phyloP scores from a whole-genome alignment of 2,113 vertebrate genomes.

The Pterocles gutturalis region DNA sequence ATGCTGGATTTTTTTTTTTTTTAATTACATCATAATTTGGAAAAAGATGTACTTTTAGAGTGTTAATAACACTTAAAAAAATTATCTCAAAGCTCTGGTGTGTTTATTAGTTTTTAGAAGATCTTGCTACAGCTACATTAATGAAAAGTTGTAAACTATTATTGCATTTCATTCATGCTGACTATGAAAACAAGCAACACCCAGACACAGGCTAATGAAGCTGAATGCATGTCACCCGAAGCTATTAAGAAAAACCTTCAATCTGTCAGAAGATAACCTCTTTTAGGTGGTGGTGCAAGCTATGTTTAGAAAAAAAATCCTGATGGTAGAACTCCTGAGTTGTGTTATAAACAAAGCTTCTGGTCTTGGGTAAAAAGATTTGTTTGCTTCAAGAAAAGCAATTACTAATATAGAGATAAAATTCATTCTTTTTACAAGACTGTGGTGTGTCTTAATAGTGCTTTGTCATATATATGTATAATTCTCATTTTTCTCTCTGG shows the following conservation, averaged over 20 bases:
- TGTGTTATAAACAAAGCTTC: background rate
- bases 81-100: background rate
- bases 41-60: background rate
- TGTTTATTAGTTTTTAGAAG: background rate
- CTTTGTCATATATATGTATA: background rate
- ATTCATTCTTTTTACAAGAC: background rate
- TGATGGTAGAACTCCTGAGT: background rate
- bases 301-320: background rate
- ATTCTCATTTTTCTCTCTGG: background rate
- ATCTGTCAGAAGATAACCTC: background rate
- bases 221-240: background rate
- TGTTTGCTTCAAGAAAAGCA: background rate
- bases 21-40: background rate
- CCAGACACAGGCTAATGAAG: background rate
- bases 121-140: background rate
- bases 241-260: background rate
- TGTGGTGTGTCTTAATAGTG: background rate
- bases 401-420: background rate
- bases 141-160: background rate
- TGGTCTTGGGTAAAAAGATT: background rate
- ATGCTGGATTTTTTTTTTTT: no score
- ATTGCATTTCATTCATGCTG: background rate
- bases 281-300: background rate
- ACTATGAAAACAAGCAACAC: background rate
- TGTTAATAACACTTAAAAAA: background rate